Conservation (phyloP, 2,797 vertebrate species). For the Leuciscus waleckii region DNA sequence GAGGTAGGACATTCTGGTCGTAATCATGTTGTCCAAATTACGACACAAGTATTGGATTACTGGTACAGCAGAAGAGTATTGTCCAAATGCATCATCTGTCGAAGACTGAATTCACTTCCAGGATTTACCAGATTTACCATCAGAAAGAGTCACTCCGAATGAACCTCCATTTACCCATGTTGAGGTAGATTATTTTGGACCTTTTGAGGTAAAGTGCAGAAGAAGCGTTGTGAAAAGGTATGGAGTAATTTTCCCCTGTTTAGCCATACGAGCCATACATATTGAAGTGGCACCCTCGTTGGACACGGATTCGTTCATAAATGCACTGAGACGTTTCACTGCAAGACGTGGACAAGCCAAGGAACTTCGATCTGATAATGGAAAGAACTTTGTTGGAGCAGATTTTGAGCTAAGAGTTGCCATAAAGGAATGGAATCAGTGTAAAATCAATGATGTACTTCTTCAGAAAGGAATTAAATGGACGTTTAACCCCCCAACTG, state of each 20-base stretch:
- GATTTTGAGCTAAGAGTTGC: not conserved
- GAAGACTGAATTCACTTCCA: not conserved
- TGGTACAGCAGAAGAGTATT: slow-evolving; percentile 1
- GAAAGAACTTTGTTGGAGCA: not conserved
- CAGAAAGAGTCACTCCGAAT: not conserved
- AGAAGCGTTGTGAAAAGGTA: too few species aligned
- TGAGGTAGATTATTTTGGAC: not conserved
- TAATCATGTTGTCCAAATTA: slow-evolving; percentile 20
- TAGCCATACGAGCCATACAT: slow-evolving; percentile 1
- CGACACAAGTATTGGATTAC: slow-evolving; percentile 16
- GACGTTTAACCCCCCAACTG: not conserved
- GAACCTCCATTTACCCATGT: not conserved
- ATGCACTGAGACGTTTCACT: not conserved
- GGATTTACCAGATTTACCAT: not conserved
- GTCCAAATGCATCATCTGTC: not conserved
- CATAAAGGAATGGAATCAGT: not conserved
- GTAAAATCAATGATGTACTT: not conserved
- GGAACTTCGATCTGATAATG: not conserved
- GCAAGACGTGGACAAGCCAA: not conserved
- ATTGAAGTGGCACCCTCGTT: not conserved
- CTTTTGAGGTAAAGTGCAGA: too few species aligned
- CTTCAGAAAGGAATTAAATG: not conserved
- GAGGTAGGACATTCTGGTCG: slow-evolving; percentile 14
- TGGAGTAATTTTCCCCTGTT: too few species aligned
- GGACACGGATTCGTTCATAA: slow-evolving; percentile 1